Percentiles rank a stretch among this genome's conserved stretches.
Conservation (phyloP, 2,113 vertebrate genomes). For the Stigmatopora nigra region DNA sequence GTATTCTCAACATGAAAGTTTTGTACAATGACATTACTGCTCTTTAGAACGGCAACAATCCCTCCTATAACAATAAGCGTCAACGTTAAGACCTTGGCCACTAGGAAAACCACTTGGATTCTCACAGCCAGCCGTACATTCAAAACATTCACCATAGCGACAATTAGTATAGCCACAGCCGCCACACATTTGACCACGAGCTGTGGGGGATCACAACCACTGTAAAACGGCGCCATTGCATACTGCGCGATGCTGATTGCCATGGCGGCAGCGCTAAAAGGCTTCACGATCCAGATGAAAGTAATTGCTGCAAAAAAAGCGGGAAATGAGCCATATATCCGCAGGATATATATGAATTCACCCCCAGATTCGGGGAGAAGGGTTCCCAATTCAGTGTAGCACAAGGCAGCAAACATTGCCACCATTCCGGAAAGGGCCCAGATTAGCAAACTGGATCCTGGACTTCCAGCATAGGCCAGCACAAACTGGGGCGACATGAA, state of each 20-base stretch:
- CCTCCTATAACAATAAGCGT: conserved; percentile 73
- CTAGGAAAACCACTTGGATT: conserved; percentile 73
- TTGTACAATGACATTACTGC: conserved; percentile 54
- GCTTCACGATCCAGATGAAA: conserved; percentile 70
- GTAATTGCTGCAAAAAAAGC: conserved; percentile 73
- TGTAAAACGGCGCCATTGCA: conserved; percentile 66
- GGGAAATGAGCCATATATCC: conserved; percentile 73
- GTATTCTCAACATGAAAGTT: conserved; percentile 59
- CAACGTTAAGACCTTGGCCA: conserved; percentile 70
- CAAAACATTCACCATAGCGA: conserved; percentile 66
- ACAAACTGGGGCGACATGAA: conserved; percentile 76
- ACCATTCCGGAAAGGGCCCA: conserved; percentile 74
- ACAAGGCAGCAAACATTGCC: conserved; percentile 70
- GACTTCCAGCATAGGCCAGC: conserved; percentile 69
- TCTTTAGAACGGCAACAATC: conserved; percentile 56
- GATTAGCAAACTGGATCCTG: conserved; percentile 74
- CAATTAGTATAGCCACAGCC: conserved; percentile 65
- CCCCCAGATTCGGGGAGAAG: conserved; percentile 77
- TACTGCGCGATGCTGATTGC: conserved; percentile 77
- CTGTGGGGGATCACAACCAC: conserved; percentile 58
- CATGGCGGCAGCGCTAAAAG: conserved; percentile 63
- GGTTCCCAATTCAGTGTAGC: conserved; percentile 75
- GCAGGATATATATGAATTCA: conserved; percentile 78
- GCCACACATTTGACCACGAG: conserved; percentile 59
- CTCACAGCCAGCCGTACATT: conserved; percentile 65